Evolutionary conservation across 2,888 invertebrate genomes (phyloP).

Genomic region (Portevinia maculata): DNA sequence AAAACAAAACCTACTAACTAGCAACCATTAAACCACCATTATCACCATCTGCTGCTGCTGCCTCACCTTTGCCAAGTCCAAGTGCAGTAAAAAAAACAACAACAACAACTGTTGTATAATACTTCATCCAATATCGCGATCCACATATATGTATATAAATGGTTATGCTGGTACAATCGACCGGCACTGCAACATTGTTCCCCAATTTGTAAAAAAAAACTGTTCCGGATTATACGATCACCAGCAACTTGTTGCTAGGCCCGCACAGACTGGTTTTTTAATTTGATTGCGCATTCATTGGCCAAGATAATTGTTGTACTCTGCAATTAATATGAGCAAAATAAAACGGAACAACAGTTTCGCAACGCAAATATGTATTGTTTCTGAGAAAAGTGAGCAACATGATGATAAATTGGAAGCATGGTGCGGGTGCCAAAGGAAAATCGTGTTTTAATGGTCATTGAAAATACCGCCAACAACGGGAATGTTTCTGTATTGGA

Average conservation of each 20-base stretch:
- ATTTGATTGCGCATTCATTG: slow-evolving; percentile 47
- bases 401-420: not conserved
- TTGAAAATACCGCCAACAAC: slow-evolving; percentile 45
- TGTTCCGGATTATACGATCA: slow-evolving; percentile 30
- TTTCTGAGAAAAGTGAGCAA: slow-evolving; percentile 26
- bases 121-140: not conserved
- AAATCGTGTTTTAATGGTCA: slow-evolving; percentile 61
- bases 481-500: slow-evolving; percentile 23
- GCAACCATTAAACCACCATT: slow-evolving; percentile 48
- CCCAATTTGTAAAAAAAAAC: slow-evolving; percentile 29
- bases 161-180: slow-evolving; percentile 22
- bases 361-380: slow-evolving; percentile 29
- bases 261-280: slow-evolving; percentile 43
- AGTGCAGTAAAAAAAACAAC: slow-evolving; percentile 45
- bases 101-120: slow-evolving; percentile 40
- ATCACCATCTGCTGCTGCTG: slow-evolving; percentile 11
- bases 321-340: slow-evolving; percentile 34
- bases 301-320: slow-evolving; percentile 48
- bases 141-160: not conserved
- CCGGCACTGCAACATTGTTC: slow-evolving; percentile 43
- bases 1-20: slow-evolving; percentile 23
- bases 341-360: slow-evolving; percentile 42
- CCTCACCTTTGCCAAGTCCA: slow-evolving; percentile 62
- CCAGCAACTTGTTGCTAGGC: slow-evolving; percentile 60
- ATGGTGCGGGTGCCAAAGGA: slow-evolving; percentile 8